Evolutionary conservation across 2,113 vertebrate genomes (phyloP).

Genomic region (Gambusia affinis): DNA sequence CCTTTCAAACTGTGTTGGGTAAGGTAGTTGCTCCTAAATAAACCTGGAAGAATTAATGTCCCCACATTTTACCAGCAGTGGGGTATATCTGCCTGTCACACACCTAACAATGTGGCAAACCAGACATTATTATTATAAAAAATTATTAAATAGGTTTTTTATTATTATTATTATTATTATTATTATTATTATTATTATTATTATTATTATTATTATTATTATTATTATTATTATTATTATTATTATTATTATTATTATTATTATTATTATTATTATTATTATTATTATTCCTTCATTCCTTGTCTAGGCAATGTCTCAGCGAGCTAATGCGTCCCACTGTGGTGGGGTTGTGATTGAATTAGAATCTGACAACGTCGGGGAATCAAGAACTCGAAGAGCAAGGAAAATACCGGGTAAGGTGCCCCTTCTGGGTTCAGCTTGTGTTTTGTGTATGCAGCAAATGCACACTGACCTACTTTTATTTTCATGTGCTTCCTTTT

Average conservation of each 20-base stretch:
- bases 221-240: no score
- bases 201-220: no score
- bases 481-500: constrained; percentile 40
- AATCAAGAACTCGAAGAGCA: constrained; percentile 54
- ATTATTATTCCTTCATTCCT: neutral
- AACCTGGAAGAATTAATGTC: neutral
- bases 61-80: neutral
- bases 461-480: neutral
- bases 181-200: no score
- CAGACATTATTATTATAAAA: neutral
- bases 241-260: no score
- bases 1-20: neutral
- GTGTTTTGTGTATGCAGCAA: neutral
- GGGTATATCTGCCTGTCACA: neutral
- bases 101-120: neutral
- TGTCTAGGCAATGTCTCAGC: constrained; percentile 72
- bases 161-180: no score
- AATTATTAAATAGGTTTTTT: no score
- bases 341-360: constrained; percentile 72
- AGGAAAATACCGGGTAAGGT: constrained; percentile 72
- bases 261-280: no score
- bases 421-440: neutral
- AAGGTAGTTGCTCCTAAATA: neutral
- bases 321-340: constrained; percentile 65
- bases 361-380: constrained; percentile 65